Base-by-base conservation (phyloP, 1,140 invertebrate genomes). In the Temnothorax longispinosus region DNA sequence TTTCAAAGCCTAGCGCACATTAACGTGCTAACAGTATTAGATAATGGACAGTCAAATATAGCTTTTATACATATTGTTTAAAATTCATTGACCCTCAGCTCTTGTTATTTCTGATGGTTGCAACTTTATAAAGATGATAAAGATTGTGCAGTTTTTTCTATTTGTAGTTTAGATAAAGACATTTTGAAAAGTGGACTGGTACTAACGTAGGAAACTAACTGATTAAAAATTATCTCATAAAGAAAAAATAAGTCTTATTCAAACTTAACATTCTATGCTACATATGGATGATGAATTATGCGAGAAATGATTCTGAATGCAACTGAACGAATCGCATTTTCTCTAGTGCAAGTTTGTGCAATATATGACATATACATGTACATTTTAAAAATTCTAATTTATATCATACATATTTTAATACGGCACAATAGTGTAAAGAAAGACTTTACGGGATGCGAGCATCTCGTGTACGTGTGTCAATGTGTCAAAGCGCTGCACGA, bases 21-120 rank as follows among this genome's bases (percentile, higher is more conserved):
- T 69, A 58, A 75, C 38, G 62, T 60, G 2, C 38, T 56, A 15
- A 32, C 35, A 52, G 18, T 62, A 44, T 81, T 74, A 60, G 47
- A 82, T 21, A 81, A 81, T 54, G 21, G 27, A 21, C 7, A 35
- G 52, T 56, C 18, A 35, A 71, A 58, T 21, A 27, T 27, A 27
- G 27, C 27, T 27, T 27, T 82, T 32, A 35, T 56, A 41, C 10
- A 10, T 13, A 71, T 2, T 27, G 21, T 38, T 41, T 69, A 27
- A 27, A 52, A 41, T 69, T 54, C 4, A 44, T 56, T n/a, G 13
- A 56, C n/a, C 54, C 54, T 69, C 15, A 15, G 4, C 67, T 54
- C 7, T 27, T 38, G 4, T 52, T 21, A 69, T 80, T 80, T 64
- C 21, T 10, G n/a, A 1, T 35, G 38, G 47, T 47, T 32, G 3